Percentiles rank a stretch among this genome's conserved stretches.
Evolutionary conservation across 1,140 invertebrate genomes (phyloP).

Genomic region (Papilio glaucus): DNA sequence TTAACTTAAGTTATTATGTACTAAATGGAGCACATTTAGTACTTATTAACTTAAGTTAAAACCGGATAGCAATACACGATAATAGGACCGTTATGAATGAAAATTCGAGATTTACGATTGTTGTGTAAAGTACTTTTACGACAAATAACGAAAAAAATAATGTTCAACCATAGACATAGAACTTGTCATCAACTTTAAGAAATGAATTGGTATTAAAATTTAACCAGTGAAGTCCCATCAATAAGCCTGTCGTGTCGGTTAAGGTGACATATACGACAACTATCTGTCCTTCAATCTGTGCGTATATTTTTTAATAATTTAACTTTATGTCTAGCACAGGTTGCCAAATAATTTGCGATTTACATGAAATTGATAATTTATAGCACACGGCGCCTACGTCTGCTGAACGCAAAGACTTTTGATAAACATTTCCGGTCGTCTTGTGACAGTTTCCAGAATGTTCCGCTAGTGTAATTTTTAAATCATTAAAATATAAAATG

Average conservation of each 20-base stretch:
- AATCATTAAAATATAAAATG: not conserved
- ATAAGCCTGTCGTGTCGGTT: conserved; percentile 16
- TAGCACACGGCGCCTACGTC: conserved; percentile 1
- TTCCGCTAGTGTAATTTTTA: not conserved
- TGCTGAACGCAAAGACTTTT: not conserved
- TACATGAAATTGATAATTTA: conserved; percentile 18
- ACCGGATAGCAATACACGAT: too few relatives aligned
- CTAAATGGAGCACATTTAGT: too few relatives aligned
- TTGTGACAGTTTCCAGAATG: conserved; percentile 11
- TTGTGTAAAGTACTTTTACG: too few relatives aligned
- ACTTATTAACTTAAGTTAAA: too few relatives aligned
- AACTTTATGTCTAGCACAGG: not conserved
- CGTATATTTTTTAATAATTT: conserved; percentile 1
- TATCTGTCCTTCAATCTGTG: not conserved
- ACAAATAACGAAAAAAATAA: too few relatives aligned
- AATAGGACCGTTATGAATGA: too few relatives aligned
- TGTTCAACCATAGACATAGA: not conserved
- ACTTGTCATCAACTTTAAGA: not conserved
- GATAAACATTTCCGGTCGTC: conserved; percentile 30
- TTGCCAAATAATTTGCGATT: conserved; percentile 21
- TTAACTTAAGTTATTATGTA: too few relatives aligned
- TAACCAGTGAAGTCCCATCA: not conserved
- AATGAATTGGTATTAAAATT: too few relatives aligned
- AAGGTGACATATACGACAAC: not conserved
- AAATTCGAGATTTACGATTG: too few relatives aligned